Percentiles rank a stretch among this genome's conserved stretches.
phyloP scores from a whole-genome alignment of 1,140 invertebrate species.

The Drosophila hydei region DNA sequence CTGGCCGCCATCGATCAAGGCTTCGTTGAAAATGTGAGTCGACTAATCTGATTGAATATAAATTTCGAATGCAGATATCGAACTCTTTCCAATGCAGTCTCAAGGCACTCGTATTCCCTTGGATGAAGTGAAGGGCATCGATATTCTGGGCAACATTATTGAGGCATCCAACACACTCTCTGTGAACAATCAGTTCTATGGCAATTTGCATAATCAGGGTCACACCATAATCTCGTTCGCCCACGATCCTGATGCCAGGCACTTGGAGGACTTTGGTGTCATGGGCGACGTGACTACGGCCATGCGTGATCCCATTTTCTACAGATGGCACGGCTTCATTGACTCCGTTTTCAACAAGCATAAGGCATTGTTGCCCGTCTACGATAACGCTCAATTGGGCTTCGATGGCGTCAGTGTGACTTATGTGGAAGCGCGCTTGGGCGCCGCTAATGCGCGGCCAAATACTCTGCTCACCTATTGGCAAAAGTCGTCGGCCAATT shows the following conservation, averaged over 20 bases:
- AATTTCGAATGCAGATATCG: background rate
- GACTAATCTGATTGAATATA: background rate
- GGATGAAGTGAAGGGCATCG: slow-evolving; percentile 84
- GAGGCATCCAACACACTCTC: slow-evolving; percentile 85
- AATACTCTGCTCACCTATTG: slow-evolving; percentile 86
- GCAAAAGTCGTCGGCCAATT: slow-evolving; percentile 87
- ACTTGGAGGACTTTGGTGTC: slow-evolving; percentile 87
- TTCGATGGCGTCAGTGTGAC: slow-evolving; percentile 83
- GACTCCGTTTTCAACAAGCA: slow-evolving; percentile 88
- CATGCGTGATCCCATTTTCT: slow-evolving; percentile 90
- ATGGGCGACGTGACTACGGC: slow-evolving; percentile 88
- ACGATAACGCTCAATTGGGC: slow-evolving; percentile 83
- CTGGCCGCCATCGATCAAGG: slow-evolving; percentile 87
- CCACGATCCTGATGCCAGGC: slow-evolving; percentile 87
- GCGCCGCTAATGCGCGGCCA: slow-evolving; percentile 58
- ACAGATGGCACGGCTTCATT: slow-evolving; percentile 88
- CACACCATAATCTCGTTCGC: slow-evolving; percentile 86
- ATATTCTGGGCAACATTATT: slow-evolving; percentile 87
- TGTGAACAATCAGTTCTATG: slow-evolving; percentile 86
- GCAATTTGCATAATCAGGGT: slow-evolving; percentile 87
- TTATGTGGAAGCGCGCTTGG: slow-evolving; percentile 80
- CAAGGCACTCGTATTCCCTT: slow-evolving; percentile 64
- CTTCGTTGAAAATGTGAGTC: slow-evolving; percentile 80
- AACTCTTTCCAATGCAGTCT: slow-evolving; percentile 32
- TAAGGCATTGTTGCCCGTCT: slow-evolving; percentile 87